A percentile compares a stretch with the other conserved stretches of the same genome.
Evolutionary conservation across 2,797 vertebrate species (phyloP).

Genomic region (Podarcis siculus): DNA sequence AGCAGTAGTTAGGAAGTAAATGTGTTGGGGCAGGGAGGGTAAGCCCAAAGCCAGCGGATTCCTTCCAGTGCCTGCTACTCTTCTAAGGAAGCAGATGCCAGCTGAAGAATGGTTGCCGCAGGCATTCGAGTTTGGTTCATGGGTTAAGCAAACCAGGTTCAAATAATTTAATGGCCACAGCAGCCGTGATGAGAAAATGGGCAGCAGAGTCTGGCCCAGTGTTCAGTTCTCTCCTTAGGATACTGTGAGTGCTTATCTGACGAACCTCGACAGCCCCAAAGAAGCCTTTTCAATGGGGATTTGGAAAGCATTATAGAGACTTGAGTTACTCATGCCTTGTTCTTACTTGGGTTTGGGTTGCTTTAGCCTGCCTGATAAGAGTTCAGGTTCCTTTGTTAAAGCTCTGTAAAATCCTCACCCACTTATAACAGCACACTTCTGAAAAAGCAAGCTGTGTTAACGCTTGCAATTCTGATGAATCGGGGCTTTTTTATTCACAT

Average conservation of each 20-base stretch:
- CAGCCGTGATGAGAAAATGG: not conserved
- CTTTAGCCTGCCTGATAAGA: not conserved
- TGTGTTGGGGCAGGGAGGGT: not conserved
- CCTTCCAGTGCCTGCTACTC: accelerated
- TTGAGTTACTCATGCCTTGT: not conserved
- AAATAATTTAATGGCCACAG: not conserved
- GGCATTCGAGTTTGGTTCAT: not conserved
- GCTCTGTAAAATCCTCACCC: not conserved
- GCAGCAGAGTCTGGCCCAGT: not conserved
- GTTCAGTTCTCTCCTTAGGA: not conserved
- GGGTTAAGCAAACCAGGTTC: slow-evolving; percentile 3
- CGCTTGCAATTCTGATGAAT: not conserved
- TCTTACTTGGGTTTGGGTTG: not conserved
- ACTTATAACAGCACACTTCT: not conserved
- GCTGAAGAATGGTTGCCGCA: not conserved
- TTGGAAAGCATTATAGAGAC: not conserved
- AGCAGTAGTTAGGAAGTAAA: slow-evolving; percentile 14
- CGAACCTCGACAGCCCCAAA: not conserved
- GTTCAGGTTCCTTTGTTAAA: not conserved
- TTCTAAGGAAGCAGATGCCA: accelerated
- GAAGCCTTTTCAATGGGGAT: not conserved
- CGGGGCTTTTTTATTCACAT: not conserved
- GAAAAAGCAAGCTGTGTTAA: not conserved
- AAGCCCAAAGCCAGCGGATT: not conserved
- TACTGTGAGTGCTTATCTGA: not conserved